Conservation (phyloP, 2,113 vertebrate species). For the Aphelocoma coerulescens region DNA sequence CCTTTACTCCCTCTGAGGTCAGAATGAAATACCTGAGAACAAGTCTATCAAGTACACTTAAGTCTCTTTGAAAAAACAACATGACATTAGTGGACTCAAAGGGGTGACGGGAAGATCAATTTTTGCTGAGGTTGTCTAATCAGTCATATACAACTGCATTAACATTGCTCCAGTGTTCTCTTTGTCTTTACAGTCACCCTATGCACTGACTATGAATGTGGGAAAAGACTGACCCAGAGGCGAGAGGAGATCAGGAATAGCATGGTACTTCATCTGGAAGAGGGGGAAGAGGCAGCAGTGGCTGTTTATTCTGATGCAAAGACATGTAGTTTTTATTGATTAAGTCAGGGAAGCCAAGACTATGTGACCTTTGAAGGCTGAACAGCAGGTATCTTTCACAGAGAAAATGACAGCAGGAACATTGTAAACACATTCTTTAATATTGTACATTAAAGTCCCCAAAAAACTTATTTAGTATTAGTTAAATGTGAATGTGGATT, state of each 20-base stretch:
- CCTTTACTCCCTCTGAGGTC: slow-evolving; percentile 67
- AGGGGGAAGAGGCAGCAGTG: neutral
- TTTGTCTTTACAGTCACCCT: slow-evolving; percentile 44
- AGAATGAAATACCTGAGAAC: slow-evolving; percentile 75
- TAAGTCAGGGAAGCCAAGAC: slow-evolving; percentile 41
- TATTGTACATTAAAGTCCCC: neutral
- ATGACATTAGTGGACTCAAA: slow-evolving; percentile 64
- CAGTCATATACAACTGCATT: slow-evolving; percentile 58
- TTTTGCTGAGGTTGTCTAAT: slow-evolving; percentile 74
- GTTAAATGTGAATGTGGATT: neutral
- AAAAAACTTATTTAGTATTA: neutral
- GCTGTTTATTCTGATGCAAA: slow-evolving; percentile 55
- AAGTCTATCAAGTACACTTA: slow-evolving; percentile 79
- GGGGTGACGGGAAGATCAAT: slow-evolving; percentile 80
- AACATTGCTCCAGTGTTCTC: slow-evolving; percentile 53
- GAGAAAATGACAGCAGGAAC: slow-evolving; percentile 7
- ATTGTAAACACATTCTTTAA: slow-evolving; percentile 3
- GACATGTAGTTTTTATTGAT: slow-evolving; percentile 59
- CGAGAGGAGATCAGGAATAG: slow-evolving; percentile 31
- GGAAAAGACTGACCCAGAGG: slow-evolving; percentile 12
- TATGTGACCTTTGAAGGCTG: slow-evolving; percentile 59
- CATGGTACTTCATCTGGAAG: neutral
- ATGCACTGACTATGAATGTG: slow-evolving; percentile 48
- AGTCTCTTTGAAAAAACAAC: slow-evolving; percentile 70
- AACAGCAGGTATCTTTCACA: neutral